Base-by-base conservation (phyloP, 2,113 vertebrate species). In the Myotis yumanensis region DNA sequence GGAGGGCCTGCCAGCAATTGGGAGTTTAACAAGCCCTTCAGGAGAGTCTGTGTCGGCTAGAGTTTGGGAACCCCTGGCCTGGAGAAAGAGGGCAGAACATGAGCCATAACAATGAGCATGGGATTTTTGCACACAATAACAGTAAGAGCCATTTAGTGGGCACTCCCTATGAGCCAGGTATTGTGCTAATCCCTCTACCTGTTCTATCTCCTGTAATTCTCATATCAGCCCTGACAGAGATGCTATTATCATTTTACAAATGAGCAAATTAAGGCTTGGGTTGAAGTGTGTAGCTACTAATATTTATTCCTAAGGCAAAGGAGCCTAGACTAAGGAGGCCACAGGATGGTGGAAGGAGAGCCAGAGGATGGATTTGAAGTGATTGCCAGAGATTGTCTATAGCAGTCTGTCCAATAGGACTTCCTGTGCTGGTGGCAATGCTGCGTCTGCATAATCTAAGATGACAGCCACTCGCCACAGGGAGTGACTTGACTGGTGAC, bases 241-340 rank as follows among this genome's bases (percentile, higher is more conserved):
- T 0, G 16, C 18, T 68, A 23, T 40, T 82, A 48, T 15, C n/a
- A 28, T 68, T 86, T 87, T 54, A 73, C 25, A 89, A 37, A 54
- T 59, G 62, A 81, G 30, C 43, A 90, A 77, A 62, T n/a, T 16
- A 76, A 93, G 59, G 28, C 23, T 87, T 84, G 77, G 28, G 4
- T 52, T 89, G 35, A 93, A 43, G 30, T 88, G 52, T 85, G 86
- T 91, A 69, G 22, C 7, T 16, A 11, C 46, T 46, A 11, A 11
- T 11, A 11, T 62, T 62, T 83, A 12, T 80, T 71, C 16, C 9
- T 6, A 93, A 71, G 37, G 14, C 46, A 77, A 51, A 28, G 30
- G 52, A 71, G 17, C 30, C 54, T 94, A 35, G 57, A 92, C 66
- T 35, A 59, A 86, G n/a, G 40, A 76, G 28, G 32, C 2, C 16